A percentile compares a stretch with the other conserved stretches of the same genome.
Evolutionary conservation across 2,888 invertebrate species (phyloP).

Genomic region (Beris chalybata): DNA sequence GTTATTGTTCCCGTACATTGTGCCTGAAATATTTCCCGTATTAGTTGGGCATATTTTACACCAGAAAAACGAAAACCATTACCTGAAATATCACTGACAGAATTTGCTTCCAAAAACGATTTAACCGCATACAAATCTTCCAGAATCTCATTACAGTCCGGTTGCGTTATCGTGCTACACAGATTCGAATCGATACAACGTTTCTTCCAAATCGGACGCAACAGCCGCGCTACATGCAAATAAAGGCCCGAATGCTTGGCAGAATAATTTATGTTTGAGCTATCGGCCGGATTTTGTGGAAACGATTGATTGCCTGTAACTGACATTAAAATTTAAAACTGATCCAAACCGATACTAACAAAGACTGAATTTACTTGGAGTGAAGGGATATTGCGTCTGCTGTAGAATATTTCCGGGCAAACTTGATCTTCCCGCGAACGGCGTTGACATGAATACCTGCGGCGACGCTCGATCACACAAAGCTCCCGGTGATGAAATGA

Average conservation of each 20-base stretch:
- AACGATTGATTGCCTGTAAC: conserved; percentile 25
- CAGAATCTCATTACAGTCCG: conserved; percentile 73
- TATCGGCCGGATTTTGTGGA: conserved; percentile 43
- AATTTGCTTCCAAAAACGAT: conserved; percentile 72
- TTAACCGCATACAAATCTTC: conserved; percentile 74
- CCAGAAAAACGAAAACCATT: conserved; percentile 12
- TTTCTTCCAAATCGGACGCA: conserved; percentile 86
- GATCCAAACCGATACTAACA: neutral
- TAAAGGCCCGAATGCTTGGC: conserved; percentile 94
- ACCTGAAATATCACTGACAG: conserved; percentile 55
- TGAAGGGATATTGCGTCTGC: conserved; percentile 54
- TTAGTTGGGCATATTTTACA: neutral
- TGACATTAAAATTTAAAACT: neutral
- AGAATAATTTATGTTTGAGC: conserved; percentile 60
- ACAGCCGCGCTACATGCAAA: conserved; percentile 83
- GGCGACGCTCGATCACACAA: conserved; percentile 42
- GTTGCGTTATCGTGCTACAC: conserved; percentile 67
- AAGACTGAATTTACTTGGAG: conserved; percentile 52
- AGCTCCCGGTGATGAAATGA: conserved; percentile 35
- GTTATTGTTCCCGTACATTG: conserved; percentile 43
- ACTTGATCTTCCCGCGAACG: conserved; percentile 44
- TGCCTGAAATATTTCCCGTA: neutral
- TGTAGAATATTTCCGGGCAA: conserved; percentile 53
- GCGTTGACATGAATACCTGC: conserved; percentile 54
- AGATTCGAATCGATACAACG: conserved; percentile 73